Evolutionary conservation across 2,888 invertebrate species (phyloP).

Genomic region (Brachynemurus nebulosus): DNA sequence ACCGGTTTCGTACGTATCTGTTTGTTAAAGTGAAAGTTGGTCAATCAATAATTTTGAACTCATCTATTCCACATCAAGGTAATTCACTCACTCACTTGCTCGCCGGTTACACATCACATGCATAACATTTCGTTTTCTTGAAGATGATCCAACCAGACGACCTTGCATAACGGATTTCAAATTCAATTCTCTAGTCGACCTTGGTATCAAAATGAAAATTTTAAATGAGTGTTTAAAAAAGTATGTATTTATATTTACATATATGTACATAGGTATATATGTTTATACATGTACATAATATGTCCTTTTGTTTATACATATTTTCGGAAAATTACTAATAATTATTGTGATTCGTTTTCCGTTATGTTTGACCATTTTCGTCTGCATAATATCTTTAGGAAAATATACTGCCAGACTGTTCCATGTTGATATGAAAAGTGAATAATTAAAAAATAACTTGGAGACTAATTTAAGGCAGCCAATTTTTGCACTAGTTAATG

Average conservation of each 20-base stretch:
- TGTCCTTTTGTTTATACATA: too few relatives aligned
- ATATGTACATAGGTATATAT: neutral
- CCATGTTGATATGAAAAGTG: too few relatives aligned
- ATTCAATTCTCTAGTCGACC: conserved; percentile 5
- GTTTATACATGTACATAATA: neutral
- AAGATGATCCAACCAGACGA: conserved; percentile 9
- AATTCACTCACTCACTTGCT: neutral
- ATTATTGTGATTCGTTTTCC: neutral
- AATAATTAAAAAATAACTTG: too few relatives aligned
- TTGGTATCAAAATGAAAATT: conserved; percentile 1
- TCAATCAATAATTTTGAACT: conserved; percentile 1
- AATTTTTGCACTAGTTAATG: too few relatives aligned
- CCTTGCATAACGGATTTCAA: conserved; percentile 10
- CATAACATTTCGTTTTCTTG: neutral
- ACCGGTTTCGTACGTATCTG: neutral
- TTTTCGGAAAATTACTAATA: neutral
- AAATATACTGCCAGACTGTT: too few relatives aligned
- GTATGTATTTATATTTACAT: neutral
- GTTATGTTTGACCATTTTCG: too few relatives aligned
- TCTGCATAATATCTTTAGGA: too few relatives aligned
- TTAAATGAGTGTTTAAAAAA: neutral
- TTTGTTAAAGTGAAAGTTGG: conserved; percentile 8
- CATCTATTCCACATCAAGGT: neutral
- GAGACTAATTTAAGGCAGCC: too few relatives aligned
- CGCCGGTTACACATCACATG: too few relatives aligned